Evolutionary conservation across 2,797 vertebrate genomes (phyloP), one percentile per base, ranked within the genome.

Genomic region (Enoplosus armatus): DNA sequence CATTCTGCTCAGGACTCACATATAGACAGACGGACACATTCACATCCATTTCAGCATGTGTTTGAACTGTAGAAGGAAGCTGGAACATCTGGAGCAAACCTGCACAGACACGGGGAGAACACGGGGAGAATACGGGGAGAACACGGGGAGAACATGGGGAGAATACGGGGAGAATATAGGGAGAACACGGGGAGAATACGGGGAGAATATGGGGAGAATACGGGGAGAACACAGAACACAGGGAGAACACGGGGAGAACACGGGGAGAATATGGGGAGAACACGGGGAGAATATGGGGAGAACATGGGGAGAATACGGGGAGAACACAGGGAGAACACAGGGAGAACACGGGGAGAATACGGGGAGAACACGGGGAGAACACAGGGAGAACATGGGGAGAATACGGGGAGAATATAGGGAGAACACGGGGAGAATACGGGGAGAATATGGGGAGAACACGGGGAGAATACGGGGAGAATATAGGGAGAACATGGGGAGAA

Each of bases 51-150:
- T 58, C 9, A 55, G 24, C 22, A 51, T 22, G 71, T 60, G 9
- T 70, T 41, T 37, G 43, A 55, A 47, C 27, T 14, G 45, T 35
- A 16, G 29, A 50, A 74, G 29, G 48, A 58, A 51, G 41, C 33
- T 2, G 2, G n/a, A 80, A 83, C 80, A 85, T 88, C 61, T 82
- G 84, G 78, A 20, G 24, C 7, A 22, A 70, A 79, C 20, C 26
- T 41, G 5, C 43, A 29, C 10, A 58, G 24, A 55, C 29, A 35
- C n/a, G 5, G n/a, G n/a, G 9, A 48, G 47, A 72, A 65, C 61
- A 22, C 0, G 12, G 16, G 14, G 35, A 41, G 12, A 75, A 64
- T 56, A 22, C 1, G 15, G 5, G 33, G n/a, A 35, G 5, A 8
- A 35, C 41, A 43, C 18, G 41, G 16, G 37, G 37, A 39, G 37